phyloP scores from a whole-genome alignment of 2,113 vertebrate species.

The Baryphthengus martii region DNA sequence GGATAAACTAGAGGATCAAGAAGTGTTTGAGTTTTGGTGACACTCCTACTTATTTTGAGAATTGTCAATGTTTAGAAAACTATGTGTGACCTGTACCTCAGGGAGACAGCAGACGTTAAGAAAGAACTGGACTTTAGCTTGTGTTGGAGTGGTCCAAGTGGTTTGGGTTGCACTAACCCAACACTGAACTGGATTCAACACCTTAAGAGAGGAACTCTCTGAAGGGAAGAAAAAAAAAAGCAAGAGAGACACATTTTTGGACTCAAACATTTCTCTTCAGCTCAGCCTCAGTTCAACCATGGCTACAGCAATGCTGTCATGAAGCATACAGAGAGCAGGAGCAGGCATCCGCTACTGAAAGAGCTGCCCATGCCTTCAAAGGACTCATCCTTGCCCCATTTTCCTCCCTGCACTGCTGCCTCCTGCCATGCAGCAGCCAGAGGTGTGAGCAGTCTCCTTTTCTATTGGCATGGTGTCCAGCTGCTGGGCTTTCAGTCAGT shows the following conservation, averaged over 20 bases:
- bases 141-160: not conserved
- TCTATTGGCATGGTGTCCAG: rapidly evolving
- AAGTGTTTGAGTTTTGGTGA: not conserved
- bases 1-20: not conserved
- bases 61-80: not conserved
- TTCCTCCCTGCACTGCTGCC: not conserved
- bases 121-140: not conserved
- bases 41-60: not conserved
- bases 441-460: not conserved
- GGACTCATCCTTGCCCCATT: not conserved
- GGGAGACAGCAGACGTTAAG: rapidly evolving
- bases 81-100: not conserved
- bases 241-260: not conserved
- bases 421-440: not conserved
- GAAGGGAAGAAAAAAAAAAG: not conserved
- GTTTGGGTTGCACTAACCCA: not conserved
- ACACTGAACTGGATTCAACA: not conserved
- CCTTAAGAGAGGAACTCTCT: not conserved
- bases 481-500: not conserved
- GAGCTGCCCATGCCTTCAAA: not conserved
- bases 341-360: not conserved
- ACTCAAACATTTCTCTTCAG: not conserved
- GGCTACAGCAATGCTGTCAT: rapidly evolving
- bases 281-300: not conserved
- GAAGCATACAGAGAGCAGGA: not conserved